A percentile compares a stretch with the other conserved stretches of the same genome.
Evolutionary conservation across 2,113 vertebrate genomes (phyloP).

Genomic region (Chionis minor): DNA sequence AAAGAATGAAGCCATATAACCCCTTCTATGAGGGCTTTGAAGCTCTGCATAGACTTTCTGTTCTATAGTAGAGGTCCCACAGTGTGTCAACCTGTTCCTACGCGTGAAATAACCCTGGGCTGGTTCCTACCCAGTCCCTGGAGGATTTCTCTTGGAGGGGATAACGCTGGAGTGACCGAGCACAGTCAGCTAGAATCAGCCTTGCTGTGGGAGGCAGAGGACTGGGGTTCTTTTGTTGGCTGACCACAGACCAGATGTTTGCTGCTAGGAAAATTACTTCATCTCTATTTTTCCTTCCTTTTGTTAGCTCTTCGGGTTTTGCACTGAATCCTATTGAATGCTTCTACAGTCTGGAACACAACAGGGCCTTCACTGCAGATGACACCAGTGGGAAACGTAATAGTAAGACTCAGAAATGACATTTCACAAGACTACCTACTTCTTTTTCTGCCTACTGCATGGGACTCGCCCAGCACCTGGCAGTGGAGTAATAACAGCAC

Average conservation of each 20-base stretch:
- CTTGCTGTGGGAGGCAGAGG: background rate
- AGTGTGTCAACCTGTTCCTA: background rate
- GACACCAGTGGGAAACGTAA: constrained; percentile 4
- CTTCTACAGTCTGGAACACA: constrained; percentile 13
- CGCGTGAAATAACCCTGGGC: background rate
- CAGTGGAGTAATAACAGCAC: background rate
- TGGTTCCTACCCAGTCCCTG: background rate
- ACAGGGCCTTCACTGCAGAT: constrained; percentile 13
- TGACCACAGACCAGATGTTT: constrained; percentile 58
- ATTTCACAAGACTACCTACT: background rate
- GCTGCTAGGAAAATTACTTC: constrained; percentile 44
- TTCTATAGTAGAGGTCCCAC: background rate
- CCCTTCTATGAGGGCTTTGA: background rate
- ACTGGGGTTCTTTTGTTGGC: constrained; percentile 25
- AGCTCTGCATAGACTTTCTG: background rate
- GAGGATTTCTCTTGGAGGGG: background rate
- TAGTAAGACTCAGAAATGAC: background rate
- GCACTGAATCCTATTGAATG: constrained; percentile 13
- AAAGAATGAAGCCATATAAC: background rate
- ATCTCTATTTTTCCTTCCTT: constrained; percentile 47
- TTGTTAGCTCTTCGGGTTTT: constrained; percentile 48
- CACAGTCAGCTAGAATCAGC: constrained; percentile 8
- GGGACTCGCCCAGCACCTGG: background rate
- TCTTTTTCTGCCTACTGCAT: background rate
- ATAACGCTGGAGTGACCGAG: background rate